Conservation (phyloP, 2,888 invertebrate genomes). For the Anarsia innoxiella region DNA sequence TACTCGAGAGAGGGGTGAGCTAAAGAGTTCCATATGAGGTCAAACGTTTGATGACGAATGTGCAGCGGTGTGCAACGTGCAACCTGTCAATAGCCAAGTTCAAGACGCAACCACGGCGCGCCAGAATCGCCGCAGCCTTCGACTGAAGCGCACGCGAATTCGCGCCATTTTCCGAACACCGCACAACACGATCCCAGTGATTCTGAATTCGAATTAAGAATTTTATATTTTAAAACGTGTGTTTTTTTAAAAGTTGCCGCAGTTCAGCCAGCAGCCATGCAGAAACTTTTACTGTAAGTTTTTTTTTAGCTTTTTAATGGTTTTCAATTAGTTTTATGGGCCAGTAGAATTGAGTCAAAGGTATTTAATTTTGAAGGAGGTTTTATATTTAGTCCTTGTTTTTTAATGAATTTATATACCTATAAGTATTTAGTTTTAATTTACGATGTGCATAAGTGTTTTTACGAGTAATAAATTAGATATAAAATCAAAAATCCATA, state of each 20-base stretch:
- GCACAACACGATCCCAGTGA: constrained; percentile 31
- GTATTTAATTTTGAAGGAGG: constrained; percentile 40
- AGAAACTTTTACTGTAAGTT: constrained; percentile 60
- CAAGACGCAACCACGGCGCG: constrained; percentile 44
- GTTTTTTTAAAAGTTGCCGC: constrained; percentile 30
- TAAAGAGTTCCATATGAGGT: no score
- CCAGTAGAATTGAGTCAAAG: constrained; percentile 36
- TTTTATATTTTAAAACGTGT: constrained; percentile 12
- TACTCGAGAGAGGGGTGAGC: neutral
- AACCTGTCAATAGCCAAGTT: constrained; percentile 58
- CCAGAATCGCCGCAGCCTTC: constrained; percentile 56
- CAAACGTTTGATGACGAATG: constrained; percentile 36
- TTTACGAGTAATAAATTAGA: no score
- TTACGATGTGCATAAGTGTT: no score
- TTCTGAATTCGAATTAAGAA: constrained; percentile 28
- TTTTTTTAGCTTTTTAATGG: constrained; percentile 21
- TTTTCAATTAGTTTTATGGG: constrained; percentile 24
- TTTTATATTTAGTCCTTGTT: no score
- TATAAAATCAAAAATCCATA: no score
- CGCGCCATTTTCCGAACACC: constrained; percentile 23
- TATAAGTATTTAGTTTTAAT: no score
- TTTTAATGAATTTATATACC: no score
- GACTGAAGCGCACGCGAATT: constrained; percentile 42
- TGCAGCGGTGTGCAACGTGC: constrained; percentile 59
- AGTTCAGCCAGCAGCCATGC: constrained; percentile 44